A percentile compares a stretch with the other conserved stretches of the same genome.
Evolutionary conservation across 2,888 invertebrate genomes (phyloP).

Genomic region (Diabrotica balteata): DNA sequence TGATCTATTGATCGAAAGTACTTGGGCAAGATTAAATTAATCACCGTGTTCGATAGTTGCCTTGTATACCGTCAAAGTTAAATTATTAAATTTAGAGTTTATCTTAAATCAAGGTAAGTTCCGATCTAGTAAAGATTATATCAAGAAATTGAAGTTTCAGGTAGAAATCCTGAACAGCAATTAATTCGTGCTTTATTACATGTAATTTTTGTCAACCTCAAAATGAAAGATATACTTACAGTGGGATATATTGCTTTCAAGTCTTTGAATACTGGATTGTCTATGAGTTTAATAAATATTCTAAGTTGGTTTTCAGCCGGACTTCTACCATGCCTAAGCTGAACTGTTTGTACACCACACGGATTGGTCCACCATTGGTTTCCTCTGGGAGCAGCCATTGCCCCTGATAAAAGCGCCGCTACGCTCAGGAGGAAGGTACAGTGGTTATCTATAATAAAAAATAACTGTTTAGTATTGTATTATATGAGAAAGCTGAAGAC

Average conservation of each 20-base stretch:
- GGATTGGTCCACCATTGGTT: constrained; percentile 44
- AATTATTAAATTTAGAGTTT: no score
- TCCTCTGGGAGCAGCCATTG: constrained; percentile 35
- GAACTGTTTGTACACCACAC: constrained; percentile 38
- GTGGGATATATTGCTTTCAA: constrained; percentile 36
- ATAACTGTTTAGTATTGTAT: background rate
- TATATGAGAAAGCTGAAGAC: no score
- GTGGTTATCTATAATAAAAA: constrained; percentile 41
- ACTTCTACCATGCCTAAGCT: constrained; percentile 44
- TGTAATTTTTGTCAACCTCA: no score
- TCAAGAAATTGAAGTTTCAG: no score
- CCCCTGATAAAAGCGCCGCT: constrained; percentile 33
- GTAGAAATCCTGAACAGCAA: no score
- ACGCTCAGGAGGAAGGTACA: constrained; percentile 33
- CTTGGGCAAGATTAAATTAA: no score
- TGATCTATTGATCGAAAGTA: no score
- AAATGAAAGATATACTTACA: constrained; percentile 27
- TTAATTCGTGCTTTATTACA: no score
- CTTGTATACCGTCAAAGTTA: no score
- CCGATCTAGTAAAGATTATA: no score
- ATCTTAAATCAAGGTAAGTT: no score
- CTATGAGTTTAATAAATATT: constrained; percentile 38
- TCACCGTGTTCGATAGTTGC: no score
- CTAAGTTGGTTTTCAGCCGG: constrained; percentile 42
- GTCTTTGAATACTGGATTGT: constrained; percentile 34